Evolutionary conservation across 2,797 vertebrate species (phyloP).

Genomic region (Gymnopithys bicolor): DNA sequence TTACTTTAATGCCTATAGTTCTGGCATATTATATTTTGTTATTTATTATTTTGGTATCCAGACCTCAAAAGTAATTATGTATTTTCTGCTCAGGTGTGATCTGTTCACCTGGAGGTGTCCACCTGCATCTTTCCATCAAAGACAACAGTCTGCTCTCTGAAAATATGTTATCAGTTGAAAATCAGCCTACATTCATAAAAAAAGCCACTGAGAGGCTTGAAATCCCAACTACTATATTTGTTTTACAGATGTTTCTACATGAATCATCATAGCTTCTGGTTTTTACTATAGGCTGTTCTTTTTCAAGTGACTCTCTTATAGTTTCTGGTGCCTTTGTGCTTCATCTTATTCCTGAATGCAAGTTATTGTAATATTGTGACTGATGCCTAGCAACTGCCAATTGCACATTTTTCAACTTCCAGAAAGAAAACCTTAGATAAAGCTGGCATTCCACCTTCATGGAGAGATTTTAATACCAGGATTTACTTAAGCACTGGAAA

Average conservation of each 20-base stretch:
- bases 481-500: not conserved
- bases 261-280: not conserved
- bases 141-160: not conserved
- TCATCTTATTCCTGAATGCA: not conserved
- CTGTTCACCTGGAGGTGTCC: not conserved
- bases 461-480: not conserved
- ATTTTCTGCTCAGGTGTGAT: not conserved
- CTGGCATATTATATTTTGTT: not conserved
- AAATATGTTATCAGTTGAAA: not conserved
- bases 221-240: not conserved
- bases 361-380: constrained; percentile 17
- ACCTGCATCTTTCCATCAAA: not conserved
- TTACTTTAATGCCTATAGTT: not conserved
- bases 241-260: constrained; percentile 24
- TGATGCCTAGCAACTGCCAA: constrained; percentile 23
- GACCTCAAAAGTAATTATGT: not conserved
- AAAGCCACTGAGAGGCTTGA: not conserved
- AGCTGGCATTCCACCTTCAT: not conserved
- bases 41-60: not conserved
- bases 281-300: constrained; percentile 5
- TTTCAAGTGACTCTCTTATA: not conserved
- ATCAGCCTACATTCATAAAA: not conserved
- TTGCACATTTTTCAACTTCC: not conserved
- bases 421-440: not conserved
- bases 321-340: not conserved